Conservation (phyloP, 2,888 invertebrate genomes). For the Plagiodera versicolora region DNA sequence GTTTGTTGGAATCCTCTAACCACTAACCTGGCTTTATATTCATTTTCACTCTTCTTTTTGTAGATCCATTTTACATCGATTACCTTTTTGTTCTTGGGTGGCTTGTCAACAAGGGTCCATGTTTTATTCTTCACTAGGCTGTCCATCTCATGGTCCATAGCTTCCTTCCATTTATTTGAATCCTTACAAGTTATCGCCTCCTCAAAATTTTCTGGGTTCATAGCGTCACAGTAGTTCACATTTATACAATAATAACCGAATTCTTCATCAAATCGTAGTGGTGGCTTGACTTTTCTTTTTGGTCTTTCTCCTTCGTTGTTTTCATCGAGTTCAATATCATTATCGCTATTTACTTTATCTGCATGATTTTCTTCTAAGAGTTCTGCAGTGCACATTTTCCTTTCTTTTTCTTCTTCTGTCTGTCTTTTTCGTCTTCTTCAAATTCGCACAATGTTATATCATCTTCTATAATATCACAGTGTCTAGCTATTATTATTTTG, state of each 20-base stretch:
- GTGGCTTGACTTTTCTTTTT: background rate
- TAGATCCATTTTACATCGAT: slow-evolving; percentile 24
- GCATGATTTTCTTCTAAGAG: no score
- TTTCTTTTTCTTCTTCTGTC: background rate
- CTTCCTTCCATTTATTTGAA: slow-evolving; percentile 20
- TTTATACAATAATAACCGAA: slow-evolving; percentile 6
- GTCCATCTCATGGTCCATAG: slow-evolving; percentile 24
- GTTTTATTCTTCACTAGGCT: slow-evolving; percentile 28
- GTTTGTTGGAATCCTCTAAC: slow-evolving; percentile 25
- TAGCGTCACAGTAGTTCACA: background rate
- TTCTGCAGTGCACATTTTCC: background rate
- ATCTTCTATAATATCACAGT: slow-evolving; percentile 9
- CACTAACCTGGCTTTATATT: slow-evolving; percentile 16
- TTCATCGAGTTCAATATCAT: background rate
- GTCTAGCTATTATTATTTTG: slow-evolving; percentile 1
- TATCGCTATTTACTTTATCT: no score
- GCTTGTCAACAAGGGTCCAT: slow-evolving; percentile 25
- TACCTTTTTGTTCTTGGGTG: slow-evolving; percentile 23
- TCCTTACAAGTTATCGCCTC: background rate
- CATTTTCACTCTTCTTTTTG: slow-evolving; percentile 22
- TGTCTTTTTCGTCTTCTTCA: background rate
- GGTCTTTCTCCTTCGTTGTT: background rate
- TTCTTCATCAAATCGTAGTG: slow-evolving; percentile 5
- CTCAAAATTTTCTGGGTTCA: background rate
- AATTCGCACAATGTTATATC: background rate